A percentile compares a stretch with the other conserved stretches of the same genome.
Conservation (phyloP, 2,113 vertebrate species). For the Vicugna pacos region DNA sequence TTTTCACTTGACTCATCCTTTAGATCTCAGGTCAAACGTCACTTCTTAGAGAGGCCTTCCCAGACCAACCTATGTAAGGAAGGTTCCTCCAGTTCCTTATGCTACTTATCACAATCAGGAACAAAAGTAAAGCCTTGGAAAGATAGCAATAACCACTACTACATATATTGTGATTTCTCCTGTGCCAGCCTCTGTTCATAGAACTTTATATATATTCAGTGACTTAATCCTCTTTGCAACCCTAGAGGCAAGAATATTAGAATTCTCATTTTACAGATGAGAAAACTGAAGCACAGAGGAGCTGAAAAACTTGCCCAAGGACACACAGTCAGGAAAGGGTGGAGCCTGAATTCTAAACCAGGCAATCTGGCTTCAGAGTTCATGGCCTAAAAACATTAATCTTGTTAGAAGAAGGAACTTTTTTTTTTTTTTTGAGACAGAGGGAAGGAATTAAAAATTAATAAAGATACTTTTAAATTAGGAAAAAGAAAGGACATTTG, state of each 20-base stretch:
- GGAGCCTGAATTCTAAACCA: background rate
- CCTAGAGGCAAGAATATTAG: background rate
- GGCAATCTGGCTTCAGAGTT: background rate
- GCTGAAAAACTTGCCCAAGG: background rate
- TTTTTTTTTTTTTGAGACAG: background rate
- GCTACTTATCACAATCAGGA: background rate
- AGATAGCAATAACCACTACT: background rate
- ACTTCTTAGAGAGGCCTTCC: background rate
- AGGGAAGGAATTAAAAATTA: background rate
- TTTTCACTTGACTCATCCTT: background rate
- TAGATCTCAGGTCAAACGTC: background rate
- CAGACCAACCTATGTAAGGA: background rate
- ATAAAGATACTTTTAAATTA: conserved; percentile 45
- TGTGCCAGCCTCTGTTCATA: background rate
- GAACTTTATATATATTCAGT: background rate
- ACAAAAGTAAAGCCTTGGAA: background rate
- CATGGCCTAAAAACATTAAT: background rate
- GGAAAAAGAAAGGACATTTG: background rate
- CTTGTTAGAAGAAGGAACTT: background rate
- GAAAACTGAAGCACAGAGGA: conserved; percentile 5
- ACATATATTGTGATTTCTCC: background rate
- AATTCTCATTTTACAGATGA: conserved; percentile 8
- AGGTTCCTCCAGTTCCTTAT: background rate
- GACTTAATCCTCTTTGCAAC: conserved; percentile 9
- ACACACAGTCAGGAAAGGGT: background rate